Percentiles rank a stretch among this genome's conserved stretches.
Evolutionary conservation across 2,888 invertebrate species (phyloP).

Genomic region (Schizotus pectinicornis): DNA sequence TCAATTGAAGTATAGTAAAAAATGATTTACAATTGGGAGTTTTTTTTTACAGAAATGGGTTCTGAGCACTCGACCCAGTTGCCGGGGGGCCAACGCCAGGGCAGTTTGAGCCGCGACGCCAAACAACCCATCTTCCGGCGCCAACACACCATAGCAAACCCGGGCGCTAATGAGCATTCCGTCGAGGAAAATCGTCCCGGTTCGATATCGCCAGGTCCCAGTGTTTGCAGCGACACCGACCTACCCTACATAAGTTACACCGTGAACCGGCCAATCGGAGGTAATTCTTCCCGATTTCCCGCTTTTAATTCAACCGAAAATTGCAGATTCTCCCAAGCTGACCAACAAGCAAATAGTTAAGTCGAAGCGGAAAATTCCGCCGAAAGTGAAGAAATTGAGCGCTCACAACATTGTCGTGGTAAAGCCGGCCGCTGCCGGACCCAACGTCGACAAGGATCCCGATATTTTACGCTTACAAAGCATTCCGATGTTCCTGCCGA

Average conservation of each 20-base stretch:
- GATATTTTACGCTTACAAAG: conserved; percentile 73
- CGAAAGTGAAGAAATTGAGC: conserved; percentile 59
- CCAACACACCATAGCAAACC: conserved; percentile 58
- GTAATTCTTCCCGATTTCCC: conserved; percentile 55
- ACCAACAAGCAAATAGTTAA: conserved; percentile 64
- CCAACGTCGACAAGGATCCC: conserved; percentile 74
- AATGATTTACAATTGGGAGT: not conserved
- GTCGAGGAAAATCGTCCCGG: conserved; percentile 66
- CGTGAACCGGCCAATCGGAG: conserved; percentile 86
- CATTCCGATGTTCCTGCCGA: conserved; percentile 92
- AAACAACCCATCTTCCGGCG: conserved; percentile 48
- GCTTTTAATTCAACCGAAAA: not conserved
- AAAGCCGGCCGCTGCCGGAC: conserved; percentile 70
- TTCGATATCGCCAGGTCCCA: conserved; percentile 84
- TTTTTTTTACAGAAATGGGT: conserved; percentile 46
- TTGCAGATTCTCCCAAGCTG: conserved; percentile 81
- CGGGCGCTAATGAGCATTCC: conserved; percentile 47
- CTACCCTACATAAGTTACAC: conserved; percentile 92
- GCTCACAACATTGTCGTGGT: conserved; percentile 83
- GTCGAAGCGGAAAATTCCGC: conserved; percentile 50
- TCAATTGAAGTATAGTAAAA: no score
- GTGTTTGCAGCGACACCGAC: conserved; percentile 88
- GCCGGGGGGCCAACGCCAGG: conserved; percentile 41
- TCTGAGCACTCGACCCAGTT: conserved; percentile 55
- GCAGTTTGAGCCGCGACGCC: conserved; percentile 40